Conservation (phyloP, 2,888 invertebrate species). For the Muschampia plurimacula region DNA sequence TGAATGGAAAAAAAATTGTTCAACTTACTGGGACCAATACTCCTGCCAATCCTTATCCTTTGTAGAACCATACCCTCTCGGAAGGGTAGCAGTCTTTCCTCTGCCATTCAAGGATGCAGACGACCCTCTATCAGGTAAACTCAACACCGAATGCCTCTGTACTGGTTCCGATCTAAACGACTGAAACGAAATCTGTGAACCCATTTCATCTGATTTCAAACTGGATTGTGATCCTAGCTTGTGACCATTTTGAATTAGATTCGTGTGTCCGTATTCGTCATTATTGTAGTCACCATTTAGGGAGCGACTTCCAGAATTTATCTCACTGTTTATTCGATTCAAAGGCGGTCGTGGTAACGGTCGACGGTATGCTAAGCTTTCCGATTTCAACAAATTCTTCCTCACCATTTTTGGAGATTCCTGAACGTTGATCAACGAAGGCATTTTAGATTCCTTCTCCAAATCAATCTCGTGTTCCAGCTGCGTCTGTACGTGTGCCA, state of each 20-base stretch:
- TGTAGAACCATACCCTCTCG: constrained; percentile 73
- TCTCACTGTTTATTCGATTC: constrained; percentile 54
- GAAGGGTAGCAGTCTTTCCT: constrained; percentile 70
- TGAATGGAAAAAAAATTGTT: not conserved
- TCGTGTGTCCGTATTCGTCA: constrained; percentile 60
- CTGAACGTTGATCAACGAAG: constrained; percentile 67
- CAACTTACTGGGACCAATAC: constrained; percentile 80
- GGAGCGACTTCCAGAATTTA: constrained; percentile 50
- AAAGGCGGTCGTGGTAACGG: constrained; percentile 61
- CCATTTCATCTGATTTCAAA: constrained; percentile 68
- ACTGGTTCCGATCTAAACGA: constrained; percentile 75
- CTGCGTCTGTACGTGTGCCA: constrained; percentile 78
- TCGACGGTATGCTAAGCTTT: constrained; percentile 62
- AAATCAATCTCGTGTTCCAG: constrained; percentile 78
- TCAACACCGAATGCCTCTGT: constrained; percentile 66
- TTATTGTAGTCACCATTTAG: constrained; percentile 58
- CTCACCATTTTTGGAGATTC: constrained; percentile 70
- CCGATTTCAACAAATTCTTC: constrained; percentile 61
- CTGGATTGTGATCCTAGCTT: constrained; percentile 63
- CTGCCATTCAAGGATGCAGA: constrained; percentile 65
- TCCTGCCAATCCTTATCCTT: constrained; percentile 80
- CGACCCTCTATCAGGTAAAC: constrained; percentile 68
- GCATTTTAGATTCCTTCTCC: constrained; percentile 72
- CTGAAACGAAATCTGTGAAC: constrained; percentile 68
- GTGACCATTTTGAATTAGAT: constrained; percentile 56